Evolutionary conservation across 2,888 invertebrate species (phyloP).

Genomic region (Isotomurus palustris): DNA sequence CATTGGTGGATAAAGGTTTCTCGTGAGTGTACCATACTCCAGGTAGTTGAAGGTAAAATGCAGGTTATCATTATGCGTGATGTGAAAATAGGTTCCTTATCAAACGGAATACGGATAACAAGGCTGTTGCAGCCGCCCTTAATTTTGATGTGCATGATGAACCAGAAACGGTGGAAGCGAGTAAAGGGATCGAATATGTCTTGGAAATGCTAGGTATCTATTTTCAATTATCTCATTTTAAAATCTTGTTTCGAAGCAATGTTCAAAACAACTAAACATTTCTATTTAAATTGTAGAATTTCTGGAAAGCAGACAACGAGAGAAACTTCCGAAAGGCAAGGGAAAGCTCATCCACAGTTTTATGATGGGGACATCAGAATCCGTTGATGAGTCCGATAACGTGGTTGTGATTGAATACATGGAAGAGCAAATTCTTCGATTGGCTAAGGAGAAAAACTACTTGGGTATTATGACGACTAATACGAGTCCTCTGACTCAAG

Average conservation of each 20-base stretch:
- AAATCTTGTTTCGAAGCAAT: too few species aligned
- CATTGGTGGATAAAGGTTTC: slow-evolving; percentile 64
- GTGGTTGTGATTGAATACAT: slow-evolving; percentile 72
- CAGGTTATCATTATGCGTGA: slow-evolving; percentile 12
- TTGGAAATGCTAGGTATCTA: slow-evolving; percentile 56
- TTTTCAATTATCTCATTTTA: too few species aligned
- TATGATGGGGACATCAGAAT: slow-evolving; percentile 65
- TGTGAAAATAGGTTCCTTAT: slow-evolving; percentile 72
- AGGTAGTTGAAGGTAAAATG: neutral
- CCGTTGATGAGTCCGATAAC: slow-evolving; percentile 68
- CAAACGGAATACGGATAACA: slow-evolving; percentile 53
- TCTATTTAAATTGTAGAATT: slow-evolving; percentile 16
- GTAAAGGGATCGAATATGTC: slow-evolving; percentile 59
- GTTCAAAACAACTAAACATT: neutral
- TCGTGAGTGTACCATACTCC: slow-evolving; percentile 44
- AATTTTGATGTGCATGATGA: slow-evolving; percentile 79
- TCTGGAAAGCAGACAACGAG: slow-evolving; percentile 24
- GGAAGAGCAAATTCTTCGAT: slow-evolving; percentile 66
- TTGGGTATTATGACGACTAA: slow-evolving; percentile 78
- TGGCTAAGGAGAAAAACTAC: slow-evolving; percentile 64
- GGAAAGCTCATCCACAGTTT: slow-evolving; percentile 74
- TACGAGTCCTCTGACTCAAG: slow-evolving; percentile 71
- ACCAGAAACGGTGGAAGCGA: slow-evolving; percentile 66
- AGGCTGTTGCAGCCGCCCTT: slow-evolving; percentile 65
- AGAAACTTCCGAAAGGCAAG: slow-evolving; percentile 56